Evolutionary conservation across 2,888 invertebrate genomes (phyloP), one percentile per base, ranked within the genome.

Genomic region (Plagodis dolabraria): DNA sequence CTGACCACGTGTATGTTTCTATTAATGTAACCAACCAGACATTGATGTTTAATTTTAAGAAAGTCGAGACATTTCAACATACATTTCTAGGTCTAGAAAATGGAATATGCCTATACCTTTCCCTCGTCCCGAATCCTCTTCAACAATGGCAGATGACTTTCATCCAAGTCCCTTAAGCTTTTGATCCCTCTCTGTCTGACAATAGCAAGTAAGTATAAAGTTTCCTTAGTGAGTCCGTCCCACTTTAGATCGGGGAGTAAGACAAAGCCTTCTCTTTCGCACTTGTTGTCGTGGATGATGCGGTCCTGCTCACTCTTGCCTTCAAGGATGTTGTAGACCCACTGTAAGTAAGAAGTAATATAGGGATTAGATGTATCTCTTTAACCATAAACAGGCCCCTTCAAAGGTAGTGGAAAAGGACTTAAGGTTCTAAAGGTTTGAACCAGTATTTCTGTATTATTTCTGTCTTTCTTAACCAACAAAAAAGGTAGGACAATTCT

Each of bases 291-390:
- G 81, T 95, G 96, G 6, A 98, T 93, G 49, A 99, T 96, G 65
- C 98, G 94, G 33, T 99, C 99, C 2, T 93, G 92, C 92, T 99
- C 99, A 48, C 96, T 95, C 82, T 97, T 97, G 76, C 98, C 98
- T 57, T 98, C 97, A 53, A 99, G 85, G 64, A 99, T 98, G 84
- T 99, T 99, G 85, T 97, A 97, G 0, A 99, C 97, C 99, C 99
- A 99, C 97, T 99, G 88, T 8, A 10, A 42, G 5, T 36, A 5
- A 9, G 40, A 33, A 33, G 12, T 11, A n/a, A n/a, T n/a, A 7
- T 7, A 53, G 44, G 47, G 12, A 5, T 50, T 45, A 48, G 47
- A 43, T 44, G n/a, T n/a, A 33, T 38, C 9, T 38, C 9, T 38
- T 38, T 38, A 7, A 38, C 2, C 38, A 4, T n/a, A n/a, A n/a